phyloP scores from a whole-genome alignment of 2,888 invertebrate genomes.

The Temnothorax rugatulus region DNA sequence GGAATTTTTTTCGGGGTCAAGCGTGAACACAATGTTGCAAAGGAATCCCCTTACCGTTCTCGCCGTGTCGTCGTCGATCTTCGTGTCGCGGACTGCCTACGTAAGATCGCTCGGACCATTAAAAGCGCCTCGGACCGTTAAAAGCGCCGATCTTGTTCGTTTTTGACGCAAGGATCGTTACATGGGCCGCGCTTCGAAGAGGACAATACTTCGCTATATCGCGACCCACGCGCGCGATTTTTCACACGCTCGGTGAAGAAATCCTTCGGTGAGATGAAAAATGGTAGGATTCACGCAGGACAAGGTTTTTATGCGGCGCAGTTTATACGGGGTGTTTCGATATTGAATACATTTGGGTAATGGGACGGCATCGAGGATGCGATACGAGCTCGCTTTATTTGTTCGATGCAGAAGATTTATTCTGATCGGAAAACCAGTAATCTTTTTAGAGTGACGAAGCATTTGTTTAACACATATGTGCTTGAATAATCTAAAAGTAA shows the following conservation, averaged over 20 bases:
- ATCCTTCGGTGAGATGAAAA: slow-evolving; percentile 46
- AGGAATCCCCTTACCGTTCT: slow-evolving; percentile 14
- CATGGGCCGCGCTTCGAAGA: slow-evolving; percentile 9
- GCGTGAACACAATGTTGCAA: slow-evolving; percentile 40
- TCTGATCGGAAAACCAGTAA: not conserved
- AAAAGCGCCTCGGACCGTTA: slow-evolving; percentile 34
- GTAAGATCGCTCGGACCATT: slow-evolving; percentile 24
- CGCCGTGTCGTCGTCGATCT: slow-evolving; percentile 51
- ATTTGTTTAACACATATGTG: not conserved
- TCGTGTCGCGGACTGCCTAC: slow-evolving; percentile 33
- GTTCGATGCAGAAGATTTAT: not conserved
- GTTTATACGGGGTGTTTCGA: slow-evolving; percentile 22
- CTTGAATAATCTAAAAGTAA: not conserved
- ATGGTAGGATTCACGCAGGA: slow-evolving; percentile 20
- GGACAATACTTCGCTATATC: slow-evolving; percentile 37
- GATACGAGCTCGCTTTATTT: not conserved
- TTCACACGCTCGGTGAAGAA: slow-evolving; percentile 44
- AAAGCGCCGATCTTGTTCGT: slow-evolving; percentile 44
- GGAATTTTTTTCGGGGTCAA: slow-evolving; percentile 35
- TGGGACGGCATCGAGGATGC: not conserved
- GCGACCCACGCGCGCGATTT: slow-evolving; percentile 43
- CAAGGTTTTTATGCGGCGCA: not conserved
- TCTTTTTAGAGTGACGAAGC: not conserved
- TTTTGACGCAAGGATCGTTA: slow-evolving; percentile 28
- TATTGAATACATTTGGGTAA: slow-evolving; percentile 21